Conservation (phyloP, 2,113 vertebrate genomes). For the Perca schrenkii region DNA sequence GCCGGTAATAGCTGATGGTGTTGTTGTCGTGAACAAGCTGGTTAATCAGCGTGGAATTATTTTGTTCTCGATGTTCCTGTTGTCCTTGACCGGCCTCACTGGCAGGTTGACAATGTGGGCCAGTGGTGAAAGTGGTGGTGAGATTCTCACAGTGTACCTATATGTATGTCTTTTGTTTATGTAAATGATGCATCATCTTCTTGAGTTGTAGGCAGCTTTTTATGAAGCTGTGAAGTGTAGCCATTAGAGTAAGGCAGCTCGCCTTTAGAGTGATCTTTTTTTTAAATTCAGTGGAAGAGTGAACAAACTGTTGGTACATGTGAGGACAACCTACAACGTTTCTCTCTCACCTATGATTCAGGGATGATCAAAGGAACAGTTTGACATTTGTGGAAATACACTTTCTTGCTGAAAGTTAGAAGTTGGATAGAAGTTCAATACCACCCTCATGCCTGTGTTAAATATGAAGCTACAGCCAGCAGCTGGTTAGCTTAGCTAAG, state of each 20-base stretch:
- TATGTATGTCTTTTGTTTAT: conserved; percentile 1
- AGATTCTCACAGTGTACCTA: neutral
- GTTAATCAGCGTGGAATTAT: conserved; percentile 51
- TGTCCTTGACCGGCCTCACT: conserved; percentile 30
- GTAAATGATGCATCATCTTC: neutral
- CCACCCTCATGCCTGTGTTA: neutral
- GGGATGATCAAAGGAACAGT: conserved; percentile 15
- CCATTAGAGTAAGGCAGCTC: neutral
- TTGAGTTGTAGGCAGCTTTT: neutral
- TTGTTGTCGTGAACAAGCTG: conserved; percentile 45
- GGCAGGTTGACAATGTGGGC: neutral
- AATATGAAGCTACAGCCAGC: neutral
- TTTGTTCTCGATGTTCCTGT: conserved; percentile 12
- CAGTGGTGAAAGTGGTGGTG: neutral
- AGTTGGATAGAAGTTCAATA: conserved; percentile 2
- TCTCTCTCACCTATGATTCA: neutral
- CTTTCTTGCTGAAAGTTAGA: neutral
- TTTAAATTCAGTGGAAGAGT: neutral
- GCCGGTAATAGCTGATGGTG: conserved; percentile 44
- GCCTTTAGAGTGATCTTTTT: conserved; percentile 6
- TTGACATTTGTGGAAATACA: conserved; percentile 1
- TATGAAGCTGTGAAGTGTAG: neutral
- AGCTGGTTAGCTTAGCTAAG: neutral
- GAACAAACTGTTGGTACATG: conserved; percentile 15
- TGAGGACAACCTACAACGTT: neutral